Percentiles rank a stretch among this genome's conserved stretches.
These are phyloP conservation scores for Setophaga kirtlandii DNA, from an alignment of 2,113 vertebrate species.

Conservation along the genomic window DNA sequence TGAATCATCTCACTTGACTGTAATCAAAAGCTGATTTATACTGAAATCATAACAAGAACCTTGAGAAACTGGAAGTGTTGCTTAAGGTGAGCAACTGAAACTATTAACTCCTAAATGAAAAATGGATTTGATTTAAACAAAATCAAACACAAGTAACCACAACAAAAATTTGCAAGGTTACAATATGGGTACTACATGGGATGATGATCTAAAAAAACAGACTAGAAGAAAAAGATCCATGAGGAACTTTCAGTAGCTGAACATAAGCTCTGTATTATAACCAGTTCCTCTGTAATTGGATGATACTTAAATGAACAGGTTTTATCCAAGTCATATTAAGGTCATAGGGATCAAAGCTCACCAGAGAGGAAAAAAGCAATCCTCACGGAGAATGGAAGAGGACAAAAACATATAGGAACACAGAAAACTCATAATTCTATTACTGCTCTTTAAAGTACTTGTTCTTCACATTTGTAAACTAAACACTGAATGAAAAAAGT, in stretches of 20 bases:
- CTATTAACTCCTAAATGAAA: not conserved
- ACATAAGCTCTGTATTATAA: not conserved
- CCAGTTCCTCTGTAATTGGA: not conserved
- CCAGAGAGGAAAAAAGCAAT: not conserved
- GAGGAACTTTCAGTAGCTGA: not conserved
- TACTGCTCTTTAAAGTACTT: not conserved
- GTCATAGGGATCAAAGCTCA: not conserved
- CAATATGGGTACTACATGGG: not conserved
- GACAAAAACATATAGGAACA: not conserved
- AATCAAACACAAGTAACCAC: not conserved
- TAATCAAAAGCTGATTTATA: conserved; percentile 19
- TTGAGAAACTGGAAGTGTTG: not conserved
- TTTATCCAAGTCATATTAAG: not conserved
- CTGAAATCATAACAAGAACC: conserved; percentile 3
- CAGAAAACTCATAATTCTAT: not conserved
- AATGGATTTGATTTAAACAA: not conserved
- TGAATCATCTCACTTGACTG: conserved; percentile 20
- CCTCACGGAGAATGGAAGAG: not conserved
- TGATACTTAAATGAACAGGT: not conserved
- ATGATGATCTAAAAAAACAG: not conserved
- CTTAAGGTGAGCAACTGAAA: not conserved
- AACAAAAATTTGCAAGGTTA: not conserved
- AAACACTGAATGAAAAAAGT: not conserved
- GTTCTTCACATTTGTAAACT: not conserved
- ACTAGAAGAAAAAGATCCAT: not conserved